Evolutionary conservation across 2,113 vertebrate species (phyloP).

Genomic region (Chrysemys picta): DNA sequence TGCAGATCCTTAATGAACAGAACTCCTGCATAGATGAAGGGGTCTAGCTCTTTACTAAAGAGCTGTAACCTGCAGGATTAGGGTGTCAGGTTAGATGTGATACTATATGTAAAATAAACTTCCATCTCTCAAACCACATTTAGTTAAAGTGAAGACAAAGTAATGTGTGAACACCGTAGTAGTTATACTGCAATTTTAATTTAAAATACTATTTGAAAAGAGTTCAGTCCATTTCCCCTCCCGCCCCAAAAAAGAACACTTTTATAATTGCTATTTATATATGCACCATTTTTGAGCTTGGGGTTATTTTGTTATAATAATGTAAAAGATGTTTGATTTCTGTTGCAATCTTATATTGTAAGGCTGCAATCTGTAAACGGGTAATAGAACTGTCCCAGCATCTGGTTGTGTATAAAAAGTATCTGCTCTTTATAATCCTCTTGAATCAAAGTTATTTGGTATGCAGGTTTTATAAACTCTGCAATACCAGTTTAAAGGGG

Average conservation of each 20-base stretch:
- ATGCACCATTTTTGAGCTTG: background rate
- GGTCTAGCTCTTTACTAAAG: background rate
- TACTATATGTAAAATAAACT: background rate
- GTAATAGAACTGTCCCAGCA: background rate
- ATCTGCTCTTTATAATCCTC: fast-evolving
- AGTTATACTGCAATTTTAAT: background rate
- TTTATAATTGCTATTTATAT: background rate
- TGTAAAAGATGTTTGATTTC: background rate
- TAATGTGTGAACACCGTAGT: background rate
- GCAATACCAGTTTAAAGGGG: background rate
- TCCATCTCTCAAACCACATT: too few relatives aligned
- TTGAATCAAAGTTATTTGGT: background rate
- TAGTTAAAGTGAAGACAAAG: too few relatives aligned
- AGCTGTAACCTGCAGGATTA: background rate
- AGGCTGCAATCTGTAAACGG: background rate
- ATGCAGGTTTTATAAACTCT: background rate
- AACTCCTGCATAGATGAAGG: background rate
- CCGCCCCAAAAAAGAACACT: background rate
- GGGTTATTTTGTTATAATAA: background rate
- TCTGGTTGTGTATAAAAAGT: background rate
- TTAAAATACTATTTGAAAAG: background rate
- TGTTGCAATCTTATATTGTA: background rate
- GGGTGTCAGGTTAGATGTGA: background rate
- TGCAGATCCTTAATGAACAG: background rate
- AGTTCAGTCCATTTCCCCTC: background rate